A percentile compares a stretch with the other conserved stretches of the same genome.
phyloP scores from a whole-genome alignment of 2,888 invertebrate species.

The Atrina japonica region DNA sequence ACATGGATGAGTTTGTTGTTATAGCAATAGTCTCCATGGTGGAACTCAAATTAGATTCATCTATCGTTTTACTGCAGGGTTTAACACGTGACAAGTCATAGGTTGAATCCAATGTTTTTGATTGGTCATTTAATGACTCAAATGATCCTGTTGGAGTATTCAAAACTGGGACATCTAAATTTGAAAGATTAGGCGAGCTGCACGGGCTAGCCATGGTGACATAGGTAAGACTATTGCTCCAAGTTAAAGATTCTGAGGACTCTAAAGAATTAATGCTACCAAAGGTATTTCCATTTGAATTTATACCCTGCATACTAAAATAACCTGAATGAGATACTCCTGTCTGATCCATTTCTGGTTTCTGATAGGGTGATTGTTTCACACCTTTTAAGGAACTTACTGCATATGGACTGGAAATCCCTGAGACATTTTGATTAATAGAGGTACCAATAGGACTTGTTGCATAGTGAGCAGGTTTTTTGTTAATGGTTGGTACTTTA shows the following conservation, averaged over 20 bases:
- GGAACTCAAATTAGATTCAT: conserved; percentile 39
- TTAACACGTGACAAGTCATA: not conserved
- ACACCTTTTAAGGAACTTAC: conserved; percentile 51
- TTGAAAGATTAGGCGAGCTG: conserved; percentile 66
- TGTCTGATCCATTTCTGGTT: not conserved
- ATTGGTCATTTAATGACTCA: conserved; percentile 52
- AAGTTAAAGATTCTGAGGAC: conserved; percentile 55
- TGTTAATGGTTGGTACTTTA: conserved; percentile 12
- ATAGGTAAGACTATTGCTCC: conserved; percentile 61
- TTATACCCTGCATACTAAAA: conserved; percentile 55
- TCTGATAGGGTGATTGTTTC: not conserved
- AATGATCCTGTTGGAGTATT: conserved; percentile 60
- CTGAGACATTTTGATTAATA: conserved; percentile 26
- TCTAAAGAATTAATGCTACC: conserved; percentile 57
- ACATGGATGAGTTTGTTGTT: conserved; percentile 35
- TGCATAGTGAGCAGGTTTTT: conserved; percentile 4
- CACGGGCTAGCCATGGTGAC: conserved; percentile 68
- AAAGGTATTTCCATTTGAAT: conserved; percentile 7
- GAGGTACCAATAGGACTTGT: conserved; percentile 22
- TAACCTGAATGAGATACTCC: conserved; percentile 48
- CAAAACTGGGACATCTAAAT: conserved; percentile 60
- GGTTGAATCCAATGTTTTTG: not conserved
- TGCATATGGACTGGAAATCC: conserved; percentile 48
- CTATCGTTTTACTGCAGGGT: conserved; percentile 18
- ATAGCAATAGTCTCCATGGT: conserved; percentile 45